Evolutionary conservation across 2,888 invertebrate species (phyloP), one percentile per base, ranked within the genome.

Genomic region (Thymelicus acteon): DNA sequence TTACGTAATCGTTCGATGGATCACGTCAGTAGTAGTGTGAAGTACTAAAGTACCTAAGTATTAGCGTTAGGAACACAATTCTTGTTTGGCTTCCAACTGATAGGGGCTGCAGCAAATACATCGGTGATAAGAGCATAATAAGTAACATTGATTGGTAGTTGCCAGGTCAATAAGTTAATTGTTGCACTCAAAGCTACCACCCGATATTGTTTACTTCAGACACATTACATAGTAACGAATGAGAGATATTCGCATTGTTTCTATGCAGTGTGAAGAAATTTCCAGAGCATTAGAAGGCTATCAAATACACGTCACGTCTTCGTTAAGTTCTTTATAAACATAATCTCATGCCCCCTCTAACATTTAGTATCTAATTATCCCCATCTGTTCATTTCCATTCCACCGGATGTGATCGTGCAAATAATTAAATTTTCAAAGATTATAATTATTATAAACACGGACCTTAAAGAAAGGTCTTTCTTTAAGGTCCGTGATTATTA

Each of bases 141-240:
- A 81, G 77, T 78, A 77, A 75, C 74, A 78, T 81, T 82, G 81
- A 84, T 77, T 77, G 72, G 76, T 72, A 72, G 88, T 90, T 86
- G 85, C 86, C 82, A 73, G 89, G 91, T 89, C 90, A 88, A 88
- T 82, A 85, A 83, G 89, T 88, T 86, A 90, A 89, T 82, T 83
- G 78, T 82, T 82, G 77, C 78, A 80, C 78, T 81, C 77, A 71
- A 65, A 54, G 65, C 44, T 13, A 64, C 64, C 60, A 60, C 64
- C 52, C 71, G 65, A 65, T 65, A 31, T 54, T 65, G 65, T 71
- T 71, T 65, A 71, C 71, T 60, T 60, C 12, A 24, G 47, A 19
- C 44, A 67, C 60, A n/a, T 58, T 73, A 73, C 74, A 75, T 72
- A 72, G 71, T 73, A 73, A 72, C 72, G 68, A 74, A 65, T 63